These are phyloP conservation scores for Gnatocerus cornutus DNA, from an alignment of 2,888 invertebrate species.

Conservation along the genomic window DNA sequence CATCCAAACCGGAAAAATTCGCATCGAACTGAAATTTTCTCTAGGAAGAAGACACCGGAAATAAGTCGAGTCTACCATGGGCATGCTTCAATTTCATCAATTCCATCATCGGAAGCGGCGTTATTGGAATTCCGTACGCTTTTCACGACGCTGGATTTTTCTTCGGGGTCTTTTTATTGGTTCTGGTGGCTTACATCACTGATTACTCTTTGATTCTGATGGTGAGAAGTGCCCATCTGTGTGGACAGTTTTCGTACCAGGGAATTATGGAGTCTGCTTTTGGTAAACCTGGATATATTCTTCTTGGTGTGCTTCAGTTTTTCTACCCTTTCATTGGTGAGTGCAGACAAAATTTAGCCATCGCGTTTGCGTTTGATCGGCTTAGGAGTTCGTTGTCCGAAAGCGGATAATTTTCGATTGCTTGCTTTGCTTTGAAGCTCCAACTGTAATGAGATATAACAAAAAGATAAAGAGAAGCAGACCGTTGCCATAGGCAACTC, in stretches of 20 bases:
- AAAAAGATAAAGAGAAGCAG: too few species aligned
- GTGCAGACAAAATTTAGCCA: too few species aligned
- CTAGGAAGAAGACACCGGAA: conserved; percentile 74
- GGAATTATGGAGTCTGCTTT: conserved; percentile 87
- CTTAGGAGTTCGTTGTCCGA: too few species aligned
- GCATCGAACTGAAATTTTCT: conserved; percentile 48
- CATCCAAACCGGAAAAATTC: not conserved
- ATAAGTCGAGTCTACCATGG: conserved; percentile 80
- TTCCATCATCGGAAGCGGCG: conserved; percentile 90
- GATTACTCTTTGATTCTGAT: conserved; percentile 88
- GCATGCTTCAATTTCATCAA: conserved; percentile 92
- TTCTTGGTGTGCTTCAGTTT: conserved; percentile 84
- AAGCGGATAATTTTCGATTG: too few species aligned
- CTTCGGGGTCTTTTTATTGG: conserved; percentile 80
- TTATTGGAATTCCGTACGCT: conserved; percentile 91
- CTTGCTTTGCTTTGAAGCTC: too few species aligned
- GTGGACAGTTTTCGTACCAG: conserved; percentile 85
- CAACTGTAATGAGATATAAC: too few species aligned
- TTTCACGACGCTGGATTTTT: conserved; percentile 87
- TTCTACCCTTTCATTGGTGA: conserved; percentile 88
- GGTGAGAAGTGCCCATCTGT: conserved; percentile 83
- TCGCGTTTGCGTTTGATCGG: too few species aligned
- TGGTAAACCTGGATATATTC: conserved; percentile 84
- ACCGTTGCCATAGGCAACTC: too few species aligned
- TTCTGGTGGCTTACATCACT: conserved; percentile 83